A percentile compares a stretch with the other conserved stretches of the same genome.
Conservation (phyloP, 2,113 vertebrate species). For the Echinops telfairi region DNA sequence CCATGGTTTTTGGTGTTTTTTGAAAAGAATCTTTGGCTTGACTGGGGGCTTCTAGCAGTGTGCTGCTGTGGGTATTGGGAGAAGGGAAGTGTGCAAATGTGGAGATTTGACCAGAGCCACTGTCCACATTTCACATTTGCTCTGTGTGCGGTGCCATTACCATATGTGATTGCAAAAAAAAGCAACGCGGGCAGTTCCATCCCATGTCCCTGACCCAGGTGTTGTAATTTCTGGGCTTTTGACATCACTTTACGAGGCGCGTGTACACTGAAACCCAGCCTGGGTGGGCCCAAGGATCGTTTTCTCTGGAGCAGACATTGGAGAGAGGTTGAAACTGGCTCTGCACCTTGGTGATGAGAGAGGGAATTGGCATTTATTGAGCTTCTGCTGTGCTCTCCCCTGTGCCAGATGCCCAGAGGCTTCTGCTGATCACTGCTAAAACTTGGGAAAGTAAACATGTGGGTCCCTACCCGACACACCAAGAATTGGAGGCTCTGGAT, state of each 20-base stretch:
- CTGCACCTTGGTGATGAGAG: not conserved
- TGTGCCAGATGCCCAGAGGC: not conserved
- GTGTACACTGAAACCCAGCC: not conserved
- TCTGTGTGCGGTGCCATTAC: not conserved
- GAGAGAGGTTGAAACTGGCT: conserved; percentile 55
- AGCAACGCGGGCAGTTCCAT: not conserved
- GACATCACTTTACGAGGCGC: conserved; percentile 35
- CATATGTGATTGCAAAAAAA: not conserved
- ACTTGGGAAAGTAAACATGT: conserved; percentile 28
- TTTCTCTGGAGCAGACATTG: conserved; percentile 41
- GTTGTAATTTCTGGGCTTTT: not conserved
- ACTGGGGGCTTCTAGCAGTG: not conserved
- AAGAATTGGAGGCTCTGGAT: not conserved
- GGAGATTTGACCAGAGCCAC: not conserved
- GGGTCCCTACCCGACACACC: not conserved
- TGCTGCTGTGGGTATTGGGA: not conserved
- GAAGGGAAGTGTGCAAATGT: not conserved
- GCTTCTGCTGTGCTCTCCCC: not conserved
- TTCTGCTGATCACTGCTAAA: conserved; percentile 65
- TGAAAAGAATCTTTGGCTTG: conserved; percentile 48
- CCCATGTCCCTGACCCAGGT: not conserved
- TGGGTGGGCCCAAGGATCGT: conserved; percentile 15
- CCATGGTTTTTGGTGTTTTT: conserved; percentile 53
- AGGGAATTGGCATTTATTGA: conserved; percentile 60
- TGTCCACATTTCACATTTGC: not conserved